These are phyloP conservation scores for Chanos chanos DNA, from an alignment of 2,797 vertebrate genomes.

Conservation along the genomic window DNA sequence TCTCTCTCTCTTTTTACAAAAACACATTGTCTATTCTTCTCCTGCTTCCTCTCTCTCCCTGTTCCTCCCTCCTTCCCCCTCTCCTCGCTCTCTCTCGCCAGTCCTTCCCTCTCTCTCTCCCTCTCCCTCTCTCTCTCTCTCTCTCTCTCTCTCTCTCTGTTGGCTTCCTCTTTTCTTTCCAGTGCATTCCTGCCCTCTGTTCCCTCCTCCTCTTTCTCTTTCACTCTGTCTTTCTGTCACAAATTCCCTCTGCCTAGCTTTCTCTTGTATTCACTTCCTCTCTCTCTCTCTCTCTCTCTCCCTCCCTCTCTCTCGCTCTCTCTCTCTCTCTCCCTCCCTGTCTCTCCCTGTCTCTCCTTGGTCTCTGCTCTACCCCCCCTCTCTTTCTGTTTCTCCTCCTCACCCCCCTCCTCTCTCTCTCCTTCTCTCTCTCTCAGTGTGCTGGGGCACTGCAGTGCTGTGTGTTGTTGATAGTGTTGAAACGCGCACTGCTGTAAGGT, in stretches of 20 bases:
- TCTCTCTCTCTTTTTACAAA: slow-evolving; percentile 35
- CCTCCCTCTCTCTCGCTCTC: slow-evolving; percentile 15
- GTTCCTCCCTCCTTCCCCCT: slow-evolving; percentile 53
- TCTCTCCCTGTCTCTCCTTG: slow-evolving; percentile 21
- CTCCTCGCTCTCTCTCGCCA: slow-evolving; percentile 33
- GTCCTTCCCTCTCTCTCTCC: slow-evolving; percentile 21
- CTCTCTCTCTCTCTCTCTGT: slow-evolving; percentile 10
- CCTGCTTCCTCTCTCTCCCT: slow-evolving; percentile 43
- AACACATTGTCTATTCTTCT: slow-evolving; percentile 46
- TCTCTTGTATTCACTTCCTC: neutral
- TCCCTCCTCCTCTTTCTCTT: slow-evolving; percentile 10
- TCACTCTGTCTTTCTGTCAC: slow-evolving; percentile 13
- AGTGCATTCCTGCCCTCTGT: no score
- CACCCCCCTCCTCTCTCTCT: slow-evolving; percentile 19
- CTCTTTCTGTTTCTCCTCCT: neutral
- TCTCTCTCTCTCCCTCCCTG: slow-evolving; percentile 16
- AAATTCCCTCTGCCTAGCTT: neutral
- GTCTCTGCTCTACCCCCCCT: slow-evolving; percentile 10
- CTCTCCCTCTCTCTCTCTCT: slow-evolving; percentile 3
- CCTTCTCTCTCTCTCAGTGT: slow-evolving; percentile 45
- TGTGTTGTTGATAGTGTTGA: slow-evolving; percentile 69
- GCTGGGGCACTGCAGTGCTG: slow-evolving; percentile 76
- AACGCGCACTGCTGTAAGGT: slow-evolving; percentile 44
- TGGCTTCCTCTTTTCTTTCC: no score
- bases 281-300: neutral